Evolutionary conservation across 2,797 vertebrate genomes (phyloP).

Genomic region (Galagoides demidoff): DNA sequence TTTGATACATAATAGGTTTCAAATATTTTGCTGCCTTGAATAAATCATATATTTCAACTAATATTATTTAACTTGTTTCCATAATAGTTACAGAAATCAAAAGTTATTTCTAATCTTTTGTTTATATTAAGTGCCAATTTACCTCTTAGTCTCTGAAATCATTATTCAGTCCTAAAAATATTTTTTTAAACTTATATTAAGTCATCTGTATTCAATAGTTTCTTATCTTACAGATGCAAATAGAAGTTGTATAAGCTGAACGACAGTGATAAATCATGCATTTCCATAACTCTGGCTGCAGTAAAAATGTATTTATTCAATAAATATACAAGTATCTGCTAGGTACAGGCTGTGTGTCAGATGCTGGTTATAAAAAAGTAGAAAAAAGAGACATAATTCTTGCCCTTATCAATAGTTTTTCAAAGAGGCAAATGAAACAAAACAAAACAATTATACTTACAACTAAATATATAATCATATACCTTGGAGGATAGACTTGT

Average conservation of each 20-base stretch:
- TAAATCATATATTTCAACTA: slow-evolving; percentile 49
- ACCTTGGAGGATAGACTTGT: background rate
- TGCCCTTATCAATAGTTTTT: background rate
- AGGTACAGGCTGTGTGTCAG: background rate
- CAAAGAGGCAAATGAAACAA: slow-evolving; percentile 33
- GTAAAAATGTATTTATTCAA: slow-evolving; percentile 26
- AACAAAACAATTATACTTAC: slow-evolving; percentile 43
- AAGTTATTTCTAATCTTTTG: slow-evolving; percentile 40
- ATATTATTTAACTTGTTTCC: background rate
- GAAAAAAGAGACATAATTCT: background rate
- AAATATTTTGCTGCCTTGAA: slow-evolving; percentile 24
- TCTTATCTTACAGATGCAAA: background rate
- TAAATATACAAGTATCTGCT: background rate
- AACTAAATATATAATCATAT: background rate
- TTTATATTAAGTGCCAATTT: slow-evolving; percentile 35
- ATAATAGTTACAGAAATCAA: slow-evolving; percentile 15
- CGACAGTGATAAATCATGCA: background rate
- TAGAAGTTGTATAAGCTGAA: slow-evolving; percentile 31
- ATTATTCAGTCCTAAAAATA: background rate
- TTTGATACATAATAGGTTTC: background rate
- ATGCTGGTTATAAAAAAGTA: slow-evolving; percentile 22
- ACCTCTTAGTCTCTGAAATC: background rate
- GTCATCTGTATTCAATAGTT: background rate
- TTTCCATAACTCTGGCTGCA: background rate
- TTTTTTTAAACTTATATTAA: background rate